phyloP scores from a whole-genome alignment of 2,797 vertebrate genomes.

The Gadopsis marmoratus region DNA sequence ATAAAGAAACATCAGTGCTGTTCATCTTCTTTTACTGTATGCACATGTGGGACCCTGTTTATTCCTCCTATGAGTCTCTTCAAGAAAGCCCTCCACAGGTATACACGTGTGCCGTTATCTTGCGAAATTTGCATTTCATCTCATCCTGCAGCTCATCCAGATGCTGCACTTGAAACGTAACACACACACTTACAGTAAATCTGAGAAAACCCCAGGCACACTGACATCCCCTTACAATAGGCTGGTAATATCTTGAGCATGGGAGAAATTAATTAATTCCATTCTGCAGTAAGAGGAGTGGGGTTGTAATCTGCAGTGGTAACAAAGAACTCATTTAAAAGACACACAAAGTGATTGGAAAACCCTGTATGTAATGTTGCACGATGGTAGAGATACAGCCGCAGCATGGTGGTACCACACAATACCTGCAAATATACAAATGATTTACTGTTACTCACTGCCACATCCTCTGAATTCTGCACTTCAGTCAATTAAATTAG shows the following conservation, averaged over 20 bases:
- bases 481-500: slow-evolving; percentile 38
- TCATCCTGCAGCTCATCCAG: slow-evolving; percentile 22
- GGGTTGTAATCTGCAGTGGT: slow-evolving; percentile 64
- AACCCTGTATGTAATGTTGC: slow-evolving; percentile 51
- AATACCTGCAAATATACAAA: slow-evolving; percentile 16
- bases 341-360: slow-evolving; percentile 58
- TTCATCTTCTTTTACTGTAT: background rate
- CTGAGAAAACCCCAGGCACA: slow-evolving; percentile 34
- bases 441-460: no score
- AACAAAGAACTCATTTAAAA: slow-evolving; percentile 71
- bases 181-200: slow-evolving; percentile 15
- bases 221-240: slow-evolving; percentile 50
- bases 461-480: slow-evolving; percentile 29
- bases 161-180: slow-evolving; percentile 3
- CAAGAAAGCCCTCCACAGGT: slow-evolving; percentile 11
- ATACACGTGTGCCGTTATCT: background rate
- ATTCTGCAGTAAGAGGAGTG: slow-evolving; percentile 33
- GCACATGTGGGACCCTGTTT: background rate
- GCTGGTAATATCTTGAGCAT: slow-evolving; percentile 54
- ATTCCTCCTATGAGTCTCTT: background rate
- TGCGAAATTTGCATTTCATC: slow-evolving; percentile 29
- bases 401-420: slow-evolving; percentile 4
- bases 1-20: background rate
- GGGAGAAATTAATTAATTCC: slow-evolving; percentile 59
- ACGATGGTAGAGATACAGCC: slow-evolving; percentile 19